Base-by-base conservation (phyloP, 2,113 vertebrate genomes). In the Silurus asotus region DNA sequence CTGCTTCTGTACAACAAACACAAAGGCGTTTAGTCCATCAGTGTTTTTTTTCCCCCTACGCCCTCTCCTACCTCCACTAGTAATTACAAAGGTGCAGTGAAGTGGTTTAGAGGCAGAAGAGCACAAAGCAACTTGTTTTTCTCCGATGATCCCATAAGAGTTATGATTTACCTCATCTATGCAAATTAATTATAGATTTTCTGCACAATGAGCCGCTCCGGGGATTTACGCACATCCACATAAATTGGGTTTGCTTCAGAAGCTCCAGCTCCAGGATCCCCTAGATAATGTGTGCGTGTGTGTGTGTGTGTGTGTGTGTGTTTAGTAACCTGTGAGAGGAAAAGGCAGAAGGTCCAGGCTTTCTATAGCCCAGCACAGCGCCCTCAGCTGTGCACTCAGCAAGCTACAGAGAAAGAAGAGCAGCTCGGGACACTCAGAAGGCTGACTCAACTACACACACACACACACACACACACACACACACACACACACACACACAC, bases 351-450 rank as follows among this genome's bases (percentile, higher is more conserved):
- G 88, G 81, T 74, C 88, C 78, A 99, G 94, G 61, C 93, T 94
- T 0, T 89, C n/a, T 0, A 92, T 92, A 0, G 96, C 93, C 84
- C 93, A 93, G 49, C 90, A 89, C 0, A 96, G 95, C 5, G 94
- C 93, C 88, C 92, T 93, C 92, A 98, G 93, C 84, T 95, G 56
- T 0, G 95, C 96, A 72, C 94, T 93, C 20, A 98, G 94, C 87
- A 99, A 94, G 51, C 92, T 94, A 90, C 96, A 96, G 61, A 99
- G 95, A 92, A 98, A 98, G 87, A 96, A 93, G 45, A 97, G 93
- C 91, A 97, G 93, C 74, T 95, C 93, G 0, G 96, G 96, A 75
- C 95, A 96, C 88, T 88, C 93, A 0, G 84, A 92, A 3, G 96
- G 95, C 86, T 96, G 94, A 8, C 93, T 93, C 82, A 99, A 91